A percentile compares a stretch with the other conserved stretches of the same genome.
phyloP scores from a whole-genome alignment of 53 echinoderm and acorn worm species.

The Pentamera pediparva region DNA sequence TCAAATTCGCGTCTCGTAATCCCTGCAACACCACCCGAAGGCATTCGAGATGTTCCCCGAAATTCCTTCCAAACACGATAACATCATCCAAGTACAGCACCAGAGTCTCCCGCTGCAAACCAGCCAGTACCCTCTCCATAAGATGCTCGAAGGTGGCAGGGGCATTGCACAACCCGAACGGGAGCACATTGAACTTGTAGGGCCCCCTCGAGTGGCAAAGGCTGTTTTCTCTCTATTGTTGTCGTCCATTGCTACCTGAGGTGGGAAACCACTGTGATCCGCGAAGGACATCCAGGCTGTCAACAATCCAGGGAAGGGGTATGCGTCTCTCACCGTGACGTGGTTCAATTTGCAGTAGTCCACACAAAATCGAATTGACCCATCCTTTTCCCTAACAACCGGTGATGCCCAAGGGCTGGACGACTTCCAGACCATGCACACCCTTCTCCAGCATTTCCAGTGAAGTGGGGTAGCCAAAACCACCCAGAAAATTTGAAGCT shows the following conservation, averaged over 20 bases:
- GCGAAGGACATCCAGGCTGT: background rate
- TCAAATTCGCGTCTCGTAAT: background rate
- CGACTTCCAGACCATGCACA: background rate
- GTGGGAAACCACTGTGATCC: background rate
- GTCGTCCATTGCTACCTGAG: background rate
- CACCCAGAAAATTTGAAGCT: too few species aligned
- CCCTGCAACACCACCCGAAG: too few species aligned
- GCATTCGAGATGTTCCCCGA: constrained; percentile 4
- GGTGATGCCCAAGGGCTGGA: background rate
- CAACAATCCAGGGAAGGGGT: background rate
- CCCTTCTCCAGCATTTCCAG: too few species aligned
- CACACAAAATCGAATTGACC: background rate
- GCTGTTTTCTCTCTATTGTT: too few species aligned
- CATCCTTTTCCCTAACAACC: background rate
- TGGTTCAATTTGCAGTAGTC: background rate
- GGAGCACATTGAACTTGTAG: background rate
- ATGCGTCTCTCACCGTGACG: too few species aligned
- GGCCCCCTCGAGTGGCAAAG: background rate
- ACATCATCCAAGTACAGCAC: background rate
- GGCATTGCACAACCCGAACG: background rate
- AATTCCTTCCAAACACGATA: background rate
- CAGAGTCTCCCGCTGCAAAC: background rate
- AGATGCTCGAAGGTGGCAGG: background rate
- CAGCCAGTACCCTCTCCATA: too few species aligned
- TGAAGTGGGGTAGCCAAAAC: too few species aligned